These are phyloP conservation scores for Polydrusus tereticollis DNA, from an alignment of 2,888 invertebrate species.

Conservation along the genomic window DNA sequence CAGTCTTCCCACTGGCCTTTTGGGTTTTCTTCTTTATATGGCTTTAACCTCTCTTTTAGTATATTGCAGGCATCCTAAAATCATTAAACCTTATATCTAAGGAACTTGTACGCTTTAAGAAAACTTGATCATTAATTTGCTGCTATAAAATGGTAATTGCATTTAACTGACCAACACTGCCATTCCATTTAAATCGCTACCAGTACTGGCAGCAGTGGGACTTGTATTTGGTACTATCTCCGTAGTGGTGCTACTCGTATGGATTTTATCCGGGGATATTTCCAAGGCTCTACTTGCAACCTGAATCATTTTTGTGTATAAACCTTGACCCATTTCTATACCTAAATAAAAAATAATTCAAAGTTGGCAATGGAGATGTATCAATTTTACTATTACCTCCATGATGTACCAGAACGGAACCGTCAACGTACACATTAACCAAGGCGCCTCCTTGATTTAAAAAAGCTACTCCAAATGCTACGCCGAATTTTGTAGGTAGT, in stretches of 20 bases:
- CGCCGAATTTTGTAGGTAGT: conserved; percentile 88
- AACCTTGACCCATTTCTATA: conserved; percentile 96
- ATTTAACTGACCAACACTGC: conserved; percentile 76
- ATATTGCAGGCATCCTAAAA: conserved; percentile 44
- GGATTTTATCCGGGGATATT: conserved; percentile 79
- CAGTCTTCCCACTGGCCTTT: conserved; percentile 87
- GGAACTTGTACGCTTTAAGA: too few relatives aligned
- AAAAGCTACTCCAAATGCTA: conserved; percentile 82
- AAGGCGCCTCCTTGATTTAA: conserved; percentile 91
- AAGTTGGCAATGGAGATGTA: too few relatives aligned
- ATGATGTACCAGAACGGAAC: conserved; percentile 89
- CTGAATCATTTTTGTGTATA: conserved; percentile 97
- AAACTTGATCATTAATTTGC: background rate
- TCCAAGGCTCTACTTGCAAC: conserved; percentile 82
- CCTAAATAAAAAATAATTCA: conserved; percentile 35
- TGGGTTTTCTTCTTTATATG: conserved; percentile 81
- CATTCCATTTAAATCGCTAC: conserved; percentile 93
- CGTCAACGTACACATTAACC: conserved; percentile 88
- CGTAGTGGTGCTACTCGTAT: conserved; percentile 86
- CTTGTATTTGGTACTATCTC: conserved; percentile 94
- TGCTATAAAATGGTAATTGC: too few relatives aligned
- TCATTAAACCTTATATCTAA: background rate
- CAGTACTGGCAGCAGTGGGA: conserved; percentile 89
- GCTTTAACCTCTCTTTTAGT: conserved; percentile 72
- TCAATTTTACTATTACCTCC: conserved; percentile 75